phyloP scores from a whole-genome alignment of 2,888 invertebrate genomes.

The Apamea crenata region DNA sequence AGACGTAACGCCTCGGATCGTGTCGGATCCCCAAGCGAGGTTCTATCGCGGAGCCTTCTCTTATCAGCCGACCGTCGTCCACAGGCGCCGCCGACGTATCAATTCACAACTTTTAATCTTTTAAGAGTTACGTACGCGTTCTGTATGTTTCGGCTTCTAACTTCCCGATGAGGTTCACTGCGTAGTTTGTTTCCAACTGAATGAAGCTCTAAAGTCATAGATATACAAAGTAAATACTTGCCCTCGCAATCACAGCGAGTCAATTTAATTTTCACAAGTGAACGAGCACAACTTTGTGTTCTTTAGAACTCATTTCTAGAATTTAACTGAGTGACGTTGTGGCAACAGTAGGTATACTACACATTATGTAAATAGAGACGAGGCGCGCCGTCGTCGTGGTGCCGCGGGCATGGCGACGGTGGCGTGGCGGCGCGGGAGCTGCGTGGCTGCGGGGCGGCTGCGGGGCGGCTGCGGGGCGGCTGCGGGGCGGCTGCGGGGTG shows the following conservation, averaged over 20 bases:
- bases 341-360: constrained; percentile 1
- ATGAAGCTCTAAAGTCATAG: neutral
- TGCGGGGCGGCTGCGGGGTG: neutral
- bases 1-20: neutral
- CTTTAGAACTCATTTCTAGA: constrained; percentile 29
- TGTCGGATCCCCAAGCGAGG: constrained; percentile 14
- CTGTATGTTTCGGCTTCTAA: constrained; percentile 18
- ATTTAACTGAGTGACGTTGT: constrained; percentile 30
- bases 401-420: constrained; percentile 5
- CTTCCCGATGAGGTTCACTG: constrained; percentile 13
- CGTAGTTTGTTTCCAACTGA: constrained; percentile 13
- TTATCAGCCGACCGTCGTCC: constrained; percentile 42
- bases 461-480: neutral
- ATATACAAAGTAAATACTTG: constrained; percentile 10
- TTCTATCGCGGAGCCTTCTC: constrained; percentile 17
- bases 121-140: constrained; percentile 25
- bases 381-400: neutral
- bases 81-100: constrained; percentile 32
- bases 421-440: constrained; percentile 7
- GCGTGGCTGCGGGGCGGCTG: neutral
- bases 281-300: constrained; percentile 17
- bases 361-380: constrained; percentile 23
- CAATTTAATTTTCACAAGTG: constrained; percentile 20
- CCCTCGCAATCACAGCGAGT: neutral
- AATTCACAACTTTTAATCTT: constrained; percentile 54